Conservation (phyloP, 2,888 invertebrate species). For the Ypsolopha sequella region DNA sequence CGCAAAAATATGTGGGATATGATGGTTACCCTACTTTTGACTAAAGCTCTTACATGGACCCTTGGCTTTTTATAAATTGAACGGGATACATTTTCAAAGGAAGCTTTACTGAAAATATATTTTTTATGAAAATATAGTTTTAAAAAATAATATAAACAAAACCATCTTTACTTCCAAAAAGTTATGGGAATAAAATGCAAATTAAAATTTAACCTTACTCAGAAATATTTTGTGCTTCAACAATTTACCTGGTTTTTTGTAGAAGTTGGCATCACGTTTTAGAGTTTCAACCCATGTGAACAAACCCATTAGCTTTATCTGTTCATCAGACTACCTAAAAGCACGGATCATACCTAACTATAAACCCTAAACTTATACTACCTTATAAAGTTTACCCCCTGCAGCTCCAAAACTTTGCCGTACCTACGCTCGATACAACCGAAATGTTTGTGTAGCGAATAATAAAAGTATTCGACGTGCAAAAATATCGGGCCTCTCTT, state of each 20-base stretch:
- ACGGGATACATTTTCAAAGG: not conserved
- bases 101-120: not conserved
- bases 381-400: constrained; percentile 4
- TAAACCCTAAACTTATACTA: no score
- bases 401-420: not conserved
- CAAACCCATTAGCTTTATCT: no score
- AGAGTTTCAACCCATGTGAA: no score
- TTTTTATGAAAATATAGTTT: not conserved
- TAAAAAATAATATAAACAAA: no score
- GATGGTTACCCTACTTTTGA: constrained; percentile 1
- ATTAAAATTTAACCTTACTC: no score
- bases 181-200: no score
- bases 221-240: no score
- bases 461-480: constrained; percentile 54
- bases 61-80: not conserved
- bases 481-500: constrained; percentile 42
- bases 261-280: no score
- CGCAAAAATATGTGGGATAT: not conserved
- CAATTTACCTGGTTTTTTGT: no score
- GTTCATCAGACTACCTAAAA: no score
- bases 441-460: constrained; percentile 45
- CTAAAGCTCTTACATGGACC: not conserved
- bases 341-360: no score
- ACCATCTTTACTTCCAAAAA: no score
- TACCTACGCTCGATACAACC: constrained; percentile 24